Base-by-base conservation (phyloP, 1,140 invertebrate species). In the Galleria mellonella region DNA sequence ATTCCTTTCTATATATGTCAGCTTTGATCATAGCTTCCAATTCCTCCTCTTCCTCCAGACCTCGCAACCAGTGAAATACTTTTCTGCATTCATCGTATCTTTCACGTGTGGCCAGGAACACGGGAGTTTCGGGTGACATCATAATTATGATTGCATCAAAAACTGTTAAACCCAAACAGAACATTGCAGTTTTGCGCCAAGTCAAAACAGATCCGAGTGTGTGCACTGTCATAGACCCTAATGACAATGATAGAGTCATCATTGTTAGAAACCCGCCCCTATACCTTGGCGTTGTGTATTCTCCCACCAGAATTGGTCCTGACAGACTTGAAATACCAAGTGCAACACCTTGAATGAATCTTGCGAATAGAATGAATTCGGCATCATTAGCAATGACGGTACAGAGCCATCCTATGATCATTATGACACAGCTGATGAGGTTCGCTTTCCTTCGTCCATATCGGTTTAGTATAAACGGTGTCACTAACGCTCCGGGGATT, bases 81-180 rank as follows among this genome's bases (percentile, higher is more conserved):
- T 43, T 50, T 10, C 39, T 62, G 23, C 58, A 51, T 4, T 68
- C 64, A 1, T 70, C 62, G 31, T 60, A 62, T 32, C 55, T 55
- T 0, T 56, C 58, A 30, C 62, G 62, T 36, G 56, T 55, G 7
- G 63, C 57, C 3, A 69, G 38, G 52, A 57, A 72, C 32, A 54
- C 60, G 1, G 69, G 69, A 8, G 64, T 67, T 47, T 72, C 69
- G n/a, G 65, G 65, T 6, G 59, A 67, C 9, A 51, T 46, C n/a
- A 60, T 35, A 0, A 69, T 55, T 2, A 68, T 67, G 0, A 67
- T 12, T n/a, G 64, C 38, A 51, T 62, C 51, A 1, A 55, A 41
- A 15, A 69, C 56, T 0, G 48, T 43, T 31, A 68, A 57, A 11
- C 47, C 46, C 1, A 46, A 45, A 29, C 60, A 59, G 0, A 64